phyloP scores from a whole-genome alignment of 2,113 vertebrate genomes.

The Halcyon malimbica region DNA sequence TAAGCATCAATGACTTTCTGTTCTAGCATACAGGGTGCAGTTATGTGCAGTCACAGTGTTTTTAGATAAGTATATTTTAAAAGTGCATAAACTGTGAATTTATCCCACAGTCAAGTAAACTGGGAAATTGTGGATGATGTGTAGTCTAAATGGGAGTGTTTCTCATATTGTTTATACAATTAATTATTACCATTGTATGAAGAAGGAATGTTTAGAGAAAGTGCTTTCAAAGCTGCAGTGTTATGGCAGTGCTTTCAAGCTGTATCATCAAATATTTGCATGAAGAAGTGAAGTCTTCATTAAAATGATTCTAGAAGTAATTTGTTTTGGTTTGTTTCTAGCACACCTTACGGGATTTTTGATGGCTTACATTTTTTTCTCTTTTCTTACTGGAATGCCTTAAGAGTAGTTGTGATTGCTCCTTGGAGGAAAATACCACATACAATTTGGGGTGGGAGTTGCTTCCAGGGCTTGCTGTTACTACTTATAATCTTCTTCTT shows the following conservation, averaged over 20 bases:
- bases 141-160: neutral
- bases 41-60: constrained; percentile 17
- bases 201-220: neutral
- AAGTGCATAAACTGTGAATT: neutral
- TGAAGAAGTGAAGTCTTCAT: neutral
- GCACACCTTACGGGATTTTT: neutral
- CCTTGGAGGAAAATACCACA: neutral
- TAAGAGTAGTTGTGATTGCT: neutral
- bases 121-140: neutral
- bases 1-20: constrained; percentile 60
- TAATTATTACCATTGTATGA: neutral
- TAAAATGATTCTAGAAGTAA: neutral
- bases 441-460: accelerated
- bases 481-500: neutral
- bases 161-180: neutral
- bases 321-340: neutral
- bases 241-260: neutral
- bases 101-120: neutral
- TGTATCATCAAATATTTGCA: neutral
- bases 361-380: neutral
- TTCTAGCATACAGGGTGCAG: constrained; percentile 36
- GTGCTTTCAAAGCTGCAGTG: neutral
- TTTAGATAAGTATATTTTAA: constrained; percentile 34
- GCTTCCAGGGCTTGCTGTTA: neutral
- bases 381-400: neutral